phyloP scores from a whole-genome alignment of 2,113 vertebrate genomes.

The Pluvianellus socialis region DNA sequence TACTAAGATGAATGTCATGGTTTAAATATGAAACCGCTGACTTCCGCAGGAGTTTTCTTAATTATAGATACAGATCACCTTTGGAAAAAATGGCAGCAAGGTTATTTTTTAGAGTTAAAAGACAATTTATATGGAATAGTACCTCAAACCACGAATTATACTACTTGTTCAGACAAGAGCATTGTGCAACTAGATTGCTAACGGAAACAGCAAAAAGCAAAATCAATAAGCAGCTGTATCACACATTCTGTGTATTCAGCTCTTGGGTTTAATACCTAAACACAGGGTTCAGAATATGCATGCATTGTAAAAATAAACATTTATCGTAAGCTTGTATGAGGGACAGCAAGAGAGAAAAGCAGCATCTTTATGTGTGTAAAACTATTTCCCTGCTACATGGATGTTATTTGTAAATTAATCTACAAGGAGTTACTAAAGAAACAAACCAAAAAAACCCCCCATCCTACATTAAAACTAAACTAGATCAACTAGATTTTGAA shows the following conservation, averaged over 20 bases:
- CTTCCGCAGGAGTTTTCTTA: not conserved
- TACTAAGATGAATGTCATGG: not conserved
- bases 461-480: not conserved
- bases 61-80: fast-evolving
- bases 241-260: not conserved
- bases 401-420: not conserved
- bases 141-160: not conserved
- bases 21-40: not conserved
- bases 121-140: not conserved
- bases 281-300: not conserved
- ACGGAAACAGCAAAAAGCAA: not conserved
- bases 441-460: fast-evolving
- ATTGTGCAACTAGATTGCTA: not conserved
- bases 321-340: not conserved
- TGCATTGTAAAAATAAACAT: not conserved
- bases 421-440: not conserved
- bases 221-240: not conserved
- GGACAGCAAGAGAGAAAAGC: not conserved
- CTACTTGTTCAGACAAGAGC: not conserved
- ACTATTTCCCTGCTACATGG: not conserved
- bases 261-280: not conserved
- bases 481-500: not conserved
- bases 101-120: not conserved
- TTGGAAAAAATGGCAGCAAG: not conserved
- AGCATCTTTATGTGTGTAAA: not conserved